phyloP scores from a whole-genome alignment of 1,140 invertebrate genomes.

The Drosophila parvula region DNA sequence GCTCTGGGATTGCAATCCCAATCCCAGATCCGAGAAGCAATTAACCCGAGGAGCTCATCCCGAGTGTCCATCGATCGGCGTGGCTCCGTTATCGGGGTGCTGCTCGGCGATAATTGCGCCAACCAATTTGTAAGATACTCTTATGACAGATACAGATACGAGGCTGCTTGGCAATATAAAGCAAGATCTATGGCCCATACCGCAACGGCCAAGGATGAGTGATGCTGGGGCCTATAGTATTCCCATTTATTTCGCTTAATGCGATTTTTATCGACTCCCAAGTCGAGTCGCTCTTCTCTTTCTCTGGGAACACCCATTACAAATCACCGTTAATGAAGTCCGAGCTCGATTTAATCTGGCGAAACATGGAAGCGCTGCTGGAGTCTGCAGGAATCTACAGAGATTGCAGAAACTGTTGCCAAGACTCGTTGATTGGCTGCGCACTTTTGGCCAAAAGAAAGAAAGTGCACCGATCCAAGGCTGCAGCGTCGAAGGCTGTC shows the following conservation, averaged over 20 bases:
- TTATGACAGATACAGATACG: constrained; percentile 58
- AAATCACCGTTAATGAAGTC: constrained; percentile 71
- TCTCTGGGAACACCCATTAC: constrained; percentile 59
- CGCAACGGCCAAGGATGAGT: constrained; percentile 60
- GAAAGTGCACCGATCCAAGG: constrained; percentile 39
- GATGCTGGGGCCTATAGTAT: constrained; percentile 39
- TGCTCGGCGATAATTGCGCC: constrained; percentile 65
- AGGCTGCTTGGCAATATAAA: constrained; percentile 53
- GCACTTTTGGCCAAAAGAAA: constrained; percentile 7
- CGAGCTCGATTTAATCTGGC: constrained; percentile 46
- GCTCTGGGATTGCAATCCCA: constrained; percentile 9
- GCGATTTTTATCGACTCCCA: constrained; percentile 61
- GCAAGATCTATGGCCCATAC: constrained; percentile 67
- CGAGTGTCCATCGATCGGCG: constrained; percentile 27
- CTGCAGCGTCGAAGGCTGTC: constrained; percentile 34
- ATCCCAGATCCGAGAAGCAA: constrained; percentile 56
- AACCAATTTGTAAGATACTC: constrained; percentile 69
- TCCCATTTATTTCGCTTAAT: constrained; percentile 71
- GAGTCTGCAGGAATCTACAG: constrained; percentile 37
- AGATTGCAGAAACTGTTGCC: constrained; percentile 12
- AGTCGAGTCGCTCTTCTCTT: neutral
- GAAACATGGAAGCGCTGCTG: constrained; percentile 41
- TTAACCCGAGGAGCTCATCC: constrained; percentile 59
- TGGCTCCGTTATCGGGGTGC: constrained; percentile 57
- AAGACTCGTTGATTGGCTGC: constrained; percentile 30